Evolutionary conservation across 2,888 invertebrate genomes (phyloP).

Genomic region (Orgyia antiqua): DNA sequence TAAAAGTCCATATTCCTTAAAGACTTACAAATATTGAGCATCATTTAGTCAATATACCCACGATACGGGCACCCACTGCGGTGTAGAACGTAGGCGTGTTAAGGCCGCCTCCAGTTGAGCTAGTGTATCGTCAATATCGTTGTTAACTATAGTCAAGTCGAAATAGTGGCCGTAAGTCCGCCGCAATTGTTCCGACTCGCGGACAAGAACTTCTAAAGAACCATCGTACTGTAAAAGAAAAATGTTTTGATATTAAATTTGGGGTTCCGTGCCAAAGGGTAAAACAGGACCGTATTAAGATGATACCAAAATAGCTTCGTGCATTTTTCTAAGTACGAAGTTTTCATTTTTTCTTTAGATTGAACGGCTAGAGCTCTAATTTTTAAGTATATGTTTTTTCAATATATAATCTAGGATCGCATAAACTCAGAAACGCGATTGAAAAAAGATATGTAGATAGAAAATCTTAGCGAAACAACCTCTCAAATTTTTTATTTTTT

Average conservation of each 20-base stretch:
- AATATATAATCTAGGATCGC: too few relatives aligned
- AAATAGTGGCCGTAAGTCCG: conserved; percentile 99
- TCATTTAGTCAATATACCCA: conserved; percentile 93
- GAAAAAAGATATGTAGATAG: too few relatives aligned
- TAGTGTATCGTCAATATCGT: conserved; percentile 99
- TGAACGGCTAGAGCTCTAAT: too few relatives aligned
- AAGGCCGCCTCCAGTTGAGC: conserved; percentile 93
- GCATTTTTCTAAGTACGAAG: too few relatives aligned
- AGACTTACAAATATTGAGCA: conserved; percentile 30
- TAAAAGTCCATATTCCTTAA: conserved; percentile 21
- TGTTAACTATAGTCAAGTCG: conserved; percentile 98
- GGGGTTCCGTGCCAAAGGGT: too few relatives aligned
- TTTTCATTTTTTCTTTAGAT: too few relatives aligned
- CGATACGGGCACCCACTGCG: conserved; percentile 98
- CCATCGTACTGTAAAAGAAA: conserved; percentile 91
- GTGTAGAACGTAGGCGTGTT: conserved; percentile 92
- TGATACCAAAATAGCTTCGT: too few relatives aligned
- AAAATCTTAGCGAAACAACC: too few relatives aligned
- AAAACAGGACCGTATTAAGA: too few relatives aligned
- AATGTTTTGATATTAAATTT: background rate
- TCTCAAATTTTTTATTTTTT: too few relatives aligned
- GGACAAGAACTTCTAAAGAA: conserved; percentile 95
- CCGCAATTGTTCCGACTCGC: conserved; percentile 97
- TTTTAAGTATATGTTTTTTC: too few relatives aligned
- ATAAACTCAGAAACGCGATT: too few relatives aligned